A percentile compares a stretch with the other conserved stretches of the same genome.
Evolutionary conservation across 2,888 invertebrate genomes (phyloP).

Genomic region (Arrhopalites spinosus): DNA sequence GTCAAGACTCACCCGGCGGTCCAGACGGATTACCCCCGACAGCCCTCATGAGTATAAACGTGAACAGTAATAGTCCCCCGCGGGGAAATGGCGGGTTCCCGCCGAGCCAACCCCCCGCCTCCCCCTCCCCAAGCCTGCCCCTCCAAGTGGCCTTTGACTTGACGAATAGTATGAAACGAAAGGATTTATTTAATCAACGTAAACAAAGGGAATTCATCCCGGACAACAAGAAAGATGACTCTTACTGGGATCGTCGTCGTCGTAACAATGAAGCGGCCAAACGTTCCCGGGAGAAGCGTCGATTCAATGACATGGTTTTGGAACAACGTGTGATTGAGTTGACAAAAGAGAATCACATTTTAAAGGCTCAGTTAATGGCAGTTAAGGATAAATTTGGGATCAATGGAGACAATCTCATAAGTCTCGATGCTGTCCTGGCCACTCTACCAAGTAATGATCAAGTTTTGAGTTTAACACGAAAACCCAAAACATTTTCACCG

Average conservation of each 20-base stretch:
- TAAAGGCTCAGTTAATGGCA: conserved; percentile 89
- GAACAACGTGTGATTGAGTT: conserved; percentile 92
- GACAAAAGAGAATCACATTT: conserved; percentile 91
- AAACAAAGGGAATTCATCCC: conserved; percentile 97
- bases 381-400: conserved; percentile 93
- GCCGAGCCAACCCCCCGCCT: conserved; percentile 43
- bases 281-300: conserved; percentile 91
- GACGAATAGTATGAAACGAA: conserved; percentile 64
- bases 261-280: conserved; percentile 98
- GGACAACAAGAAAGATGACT: conserved; percentile 94
- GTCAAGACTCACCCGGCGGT: conserved; percentile 53
- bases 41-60: conserved; percentile 37
- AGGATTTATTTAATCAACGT: conserved; percentile 84
- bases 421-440: conserved; percentile 85
- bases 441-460: conserved; percentile 83
- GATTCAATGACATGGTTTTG: conserved; percentile 94
- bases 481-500: conserved; percentile 64
- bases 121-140: conserved; percentile 58
- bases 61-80: neutral
- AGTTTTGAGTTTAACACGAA: conserved; percentile 80
- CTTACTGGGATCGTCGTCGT: conserved; percentile 94
- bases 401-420: conserved; percentile 82
- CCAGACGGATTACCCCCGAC: conserved; percentile 30
- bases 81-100: conserved; percentile 8
- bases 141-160: conserved; percentile 56